Evolutionary conservation across 92 coral and sea anemone species (phyloP), one percentile per base, ranked within the genome.

Genomic region (Bergia sp.): DNA sequence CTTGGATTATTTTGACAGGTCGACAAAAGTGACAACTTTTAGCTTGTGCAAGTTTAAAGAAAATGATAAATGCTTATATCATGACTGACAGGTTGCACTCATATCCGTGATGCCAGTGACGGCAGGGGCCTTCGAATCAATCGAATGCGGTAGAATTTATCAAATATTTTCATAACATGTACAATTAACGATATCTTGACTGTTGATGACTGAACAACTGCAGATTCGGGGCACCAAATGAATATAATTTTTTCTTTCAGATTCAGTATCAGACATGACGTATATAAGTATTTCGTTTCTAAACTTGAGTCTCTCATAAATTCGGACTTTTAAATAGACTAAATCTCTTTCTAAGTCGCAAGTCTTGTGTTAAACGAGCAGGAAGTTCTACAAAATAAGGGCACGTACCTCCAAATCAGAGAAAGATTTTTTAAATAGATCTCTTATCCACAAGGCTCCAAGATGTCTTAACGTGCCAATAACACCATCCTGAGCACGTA

Each of bases 371-470:
- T 69, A 73, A 66, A 82, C 29, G 29, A 8, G 53, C 44, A 84
- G 79, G 79, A 84, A 72, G 50, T 43, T 18, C 13, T 18, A 40
- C 4, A 20, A 16, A 12, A 4, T 45, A 36, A 49, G n/a, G 58
- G 57, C 66, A 84, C 87, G 87, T 84, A 84, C 87, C 87, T 84
- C 79, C 41, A 16, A 53, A 7, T 69, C 79, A 69, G 10, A 69
- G 79, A 84, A 67, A 80, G 61, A 58, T 69, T 37, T 84, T 29
- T 44, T 45, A 84, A 71, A 84, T 84, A 84, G 79, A 84, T 69
- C 79, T 71, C 87, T 84, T 84, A 84, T 84, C 87, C 87, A 37
- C 78, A 3, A 69, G 87, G 87, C 87, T 84, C 87, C 87, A 72
- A 71, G 87, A 71, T 84, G 87, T 84, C 87, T 71, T 69, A 71